Base-by-base conservation (phyloP, 2,113 vertebrate species). In the Sminthopsis crassicaudata region DNA sequence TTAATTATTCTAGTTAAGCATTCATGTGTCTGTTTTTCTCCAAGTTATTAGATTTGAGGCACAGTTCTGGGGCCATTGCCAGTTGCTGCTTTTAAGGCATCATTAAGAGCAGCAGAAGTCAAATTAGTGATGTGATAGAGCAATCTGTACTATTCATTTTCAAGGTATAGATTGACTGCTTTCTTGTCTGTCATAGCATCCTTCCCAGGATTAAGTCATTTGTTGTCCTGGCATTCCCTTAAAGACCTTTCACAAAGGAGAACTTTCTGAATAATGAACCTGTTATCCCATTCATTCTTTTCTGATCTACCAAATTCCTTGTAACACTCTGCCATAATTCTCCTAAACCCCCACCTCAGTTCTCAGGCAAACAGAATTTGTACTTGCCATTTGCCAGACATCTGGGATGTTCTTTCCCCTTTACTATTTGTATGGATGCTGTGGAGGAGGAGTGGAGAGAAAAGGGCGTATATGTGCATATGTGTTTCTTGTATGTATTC, bases 151-250 rank as follows among this genome's bases (percentile, higher is more conserved):
- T 95, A 89, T 92, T 0, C 9, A 95, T 57, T 96, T 97, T 98
- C 93, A 97, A 97, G 96, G 90, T 96, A 94, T 91, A 97, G 94
- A 94, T 93, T 92, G 91, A 92, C 27, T 53, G 46, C 95, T 97
- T 98, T 97, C 96, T 94, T 97, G 97, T 97, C 89, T 8, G 3
- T 94, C 89, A 92, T 50, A 95, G 94, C 90, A 95, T 89, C 93
- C 91, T 97, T 91, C 93, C 94, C 90, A 97, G 95, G 96, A 96
- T 98, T 98, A 97, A 97, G 93, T 98, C 94, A 98, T 97, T 98
- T 98, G 94, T 97, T 97, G 95, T 97, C 96, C 94, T 97, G 94
- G 96, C 94, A 54, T 98, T 96, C 89, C 95, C 97, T 96, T 93
- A 92, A 97, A 95, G 96, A 23, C 91, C 97, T 96, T 95, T 93